Evolutionary conservation across 2,797 vertebrate species (phyloP), one percentile per base, ranked within the genome.

Genomic region (Sebastolobus altivelis): DNA sequence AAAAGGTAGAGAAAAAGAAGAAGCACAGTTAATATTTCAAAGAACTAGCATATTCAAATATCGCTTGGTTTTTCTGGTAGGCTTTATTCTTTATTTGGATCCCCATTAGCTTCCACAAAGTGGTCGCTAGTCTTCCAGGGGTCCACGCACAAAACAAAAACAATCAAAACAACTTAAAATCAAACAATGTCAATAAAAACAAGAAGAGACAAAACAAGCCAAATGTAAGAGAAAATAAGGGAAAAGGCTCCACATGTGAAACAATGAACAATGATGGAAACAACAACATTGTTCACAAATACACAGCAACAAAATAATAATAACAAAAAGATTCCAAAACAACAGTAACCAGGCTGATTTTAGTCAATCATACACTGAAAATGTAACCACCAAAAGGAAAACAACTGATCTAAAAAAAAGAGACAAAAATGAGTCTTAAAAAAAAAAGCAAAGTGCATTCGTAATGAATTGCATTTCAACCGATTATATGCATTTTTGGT

Each of bases 401-500:
- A 76, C 27, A 60, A 18, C 16, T 13, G 2, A 70, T 67, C 29
- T 56, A 4, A 85, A 65, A 82, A 16, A 25, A 25, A 25, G 18
- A 62, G 27, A 38, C 29, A 66, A 71, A 59, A 55, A 65, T 37
- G 1, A 33, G 16, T n/a, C 4, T 55, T 18, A 62, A 25, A 49
- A 72, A 29, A 27, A 80, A 46, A 60, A 10, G 18, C 1, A 58
- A 69, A 43, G 20, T 27, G 38, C n/a, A 18, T 71, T 43, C 67
- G 16, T 61, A 69, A 72, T 54, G 6, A 79, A 70, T 46, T 76
- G 49, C 18, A 75, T 81, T 43, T 90, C 71, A 75, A 69, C 75
- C 61, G 33, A 85, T 84, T 71, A 73, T 38, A 71, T 72, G 37
- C 38, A 65, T 69, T 79, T 63, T 85, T 67, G 70, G 40, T 85